phyloP scores from a whole-genome alignment of 2,113 vertebrate species.

The Cyanoramphus novaezelandiae region DNA sequence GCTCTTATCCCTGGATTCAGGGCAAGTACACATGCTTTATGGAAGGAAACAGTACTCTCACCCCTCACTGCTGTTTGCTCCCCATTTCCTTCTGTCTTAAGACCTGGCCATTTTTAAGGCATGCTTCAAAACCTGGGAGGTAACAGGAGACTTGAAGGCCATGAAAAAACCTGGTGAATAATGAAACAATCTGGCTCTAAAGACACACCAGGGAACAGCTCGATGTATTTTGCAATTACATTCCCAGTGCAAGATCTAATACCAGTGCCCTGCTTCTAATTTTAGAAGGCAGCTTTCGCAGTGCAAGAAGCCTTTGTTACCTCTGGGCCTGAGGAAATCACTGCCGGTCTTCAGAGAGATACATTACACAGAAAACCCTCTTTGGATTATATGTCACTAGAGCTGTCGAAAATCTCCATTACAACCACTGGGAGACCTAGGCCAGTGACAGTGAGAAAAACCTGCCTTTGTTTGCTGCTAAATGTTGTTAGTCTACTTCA shows the following conservation, averaged over 20 bases:
- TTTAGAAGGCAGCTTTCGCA: background rate
- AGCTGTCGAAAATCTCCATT: background rate
- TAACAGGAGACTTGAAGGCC: background rate
- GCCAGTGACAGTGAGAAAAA: background rate
- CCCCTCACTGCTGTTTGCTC: background rate
- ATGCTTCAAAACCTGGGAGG: background rate
- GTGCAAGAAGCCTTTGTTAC: background rate
- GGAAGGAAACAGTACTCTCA: background rate
- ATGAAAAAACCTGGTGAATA: background rate
- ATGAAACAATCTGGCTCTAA: background rate
- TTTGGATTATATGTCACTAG: background rate
- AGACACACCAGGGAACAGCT: background rate
- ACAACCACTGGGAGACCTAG: background rate
- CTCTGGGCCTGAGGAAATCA: background rate
- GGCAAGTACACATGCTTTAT: background rate
- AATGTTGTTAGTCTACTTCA: background rate
- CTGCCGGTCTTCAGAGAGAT: background rate
- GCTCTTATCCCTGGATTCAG: background rate
- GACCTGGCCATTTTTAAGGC: background rate
- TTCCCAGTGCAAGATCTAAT: background rate
- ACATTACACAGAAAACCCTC: background rate
- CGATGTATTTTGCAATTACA: background rate
- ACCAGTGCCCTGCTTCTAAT: background rate
- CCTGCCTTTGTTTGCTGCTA: background rate
- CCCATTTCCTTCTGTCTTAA: background rate